These are phyloP conservation scores for Hoplias malabaricus DNA, from an alignment of 2,113 vertebrate genomes.

Conservation along the genomic window DNA sequence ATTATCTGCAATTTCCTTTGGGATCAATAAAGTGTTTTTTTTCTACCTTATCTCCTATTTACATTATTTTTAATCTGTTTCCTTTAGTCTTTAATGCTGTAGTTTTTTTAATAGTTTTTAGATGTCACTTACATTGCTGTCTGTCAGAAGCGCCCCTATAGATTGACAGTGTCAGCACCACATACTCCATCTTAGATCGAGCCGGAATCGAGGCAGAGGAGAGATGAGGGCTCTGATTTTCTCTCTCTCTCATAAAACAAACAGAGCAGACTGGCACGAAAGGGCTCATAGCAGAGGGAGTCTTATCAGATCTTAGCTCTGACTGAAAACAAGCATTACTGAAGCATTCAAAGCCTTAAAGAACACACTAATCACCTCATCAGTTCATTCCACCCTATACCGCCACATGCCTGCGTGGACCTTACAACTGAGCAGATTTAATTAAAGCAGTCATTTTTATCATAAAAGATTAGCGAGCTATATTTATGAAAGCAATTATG, in stretches of 20 bases:
- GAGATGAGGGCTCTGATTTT: slow-evolving; percentile 61
- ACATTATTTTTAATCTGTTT: neutral
- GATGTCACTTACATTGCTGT: neutral
- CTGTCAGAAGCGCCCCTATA: neutral
- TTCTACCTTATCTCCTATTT: no score
- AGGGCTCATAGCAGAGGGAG: slow-evolving; percentile 59
- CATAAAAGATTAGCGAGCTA: no score
- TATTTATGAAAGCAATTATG: no score
- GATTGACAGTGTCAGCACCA: slow-evolving; percentile 10
- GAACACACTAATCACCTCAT: neutral
- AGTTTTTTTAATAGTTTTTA: no score
- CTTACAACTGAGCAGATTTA: no score
- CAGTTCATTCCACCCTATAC: neutral
- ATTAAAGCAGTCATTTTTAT: no score
- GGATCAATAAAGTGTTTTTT: no score
- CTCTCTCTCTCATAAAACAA: slow-evolving; percentile 68
- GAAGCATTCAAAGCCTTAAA: neutral
- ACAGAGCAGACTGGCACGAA: slow-evolving; percentile 64
- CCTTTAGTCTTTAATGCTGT: neutral
- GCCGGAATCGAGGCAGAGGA: slow-evolving; percentile 55
- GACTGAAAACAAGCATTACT: slow-evolving; percentile 30
- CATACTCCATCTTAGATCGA: slow-evolving; percentile 56
- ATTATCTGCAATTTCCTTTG: no score
- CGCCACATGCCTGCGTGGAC: neutral
- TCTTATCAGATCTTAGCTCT: slow-evolving; percentile 70